Percentiles rank a stretch among this genome's conserved stretches.
phyloP scores from a whole-genome alignment of 2,113 vertebrate species.

The Trematomus loennbergii region DNA sequence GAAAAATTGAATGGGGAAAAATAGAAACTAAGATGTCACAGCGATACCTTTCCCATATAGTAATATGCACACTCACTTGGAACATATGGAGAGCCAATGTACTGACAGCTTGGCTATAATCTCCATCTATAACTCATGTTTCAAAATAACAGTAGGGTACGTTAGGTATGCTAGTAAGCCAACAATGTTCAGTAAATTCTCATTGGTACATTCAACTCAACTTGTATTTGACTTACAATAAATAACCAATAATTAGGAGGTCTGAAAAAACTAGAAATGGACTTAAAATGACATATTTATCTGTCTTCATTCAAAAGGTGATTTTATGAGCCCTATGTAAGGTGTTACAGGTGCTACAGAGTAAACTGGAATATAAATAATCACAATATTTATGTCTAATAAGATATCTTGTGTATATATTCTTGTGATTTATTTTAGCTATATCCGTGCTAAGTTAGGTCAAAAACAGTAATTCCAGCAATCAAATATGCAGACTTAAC shows the following conservation, averaged over 20 bases:
- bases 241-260: background rate
- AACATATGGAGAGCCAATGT: background rate
- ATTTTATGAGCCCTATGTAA: background rate
- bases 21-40: background rate
- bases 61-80: too few relatives aligned
- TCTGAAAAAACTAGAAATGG: background rate
- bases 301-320: background rate
- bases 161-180: background rate
- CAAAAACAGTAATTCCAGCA: too few relatives aligned
- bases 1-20: background rate
- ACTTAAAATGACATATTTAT: background rate
- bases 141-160: background rate
- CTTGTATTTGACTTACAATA: background rate
- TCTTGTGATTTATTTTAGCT: too few relatives aligned
- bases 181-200: background rate
- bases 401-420: background rate
- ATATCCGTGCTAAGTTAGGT: too few relatives aligned
- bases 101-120: background rate
- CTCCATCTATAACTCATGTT: background rate
- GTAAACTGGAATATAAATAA: background rate
- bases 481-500: background rate
- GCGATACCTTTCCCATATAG: too few relatives aligned
- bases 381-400: background rate
- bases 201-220: background rate
- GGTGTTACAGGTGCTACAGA: too few relatives aligned